Evolutionary conservation across 2,888 invertebrate species (phyloP), one percentile per base, ranked within the genome.

Genomic region (Zele albiditarsus): DNA sequence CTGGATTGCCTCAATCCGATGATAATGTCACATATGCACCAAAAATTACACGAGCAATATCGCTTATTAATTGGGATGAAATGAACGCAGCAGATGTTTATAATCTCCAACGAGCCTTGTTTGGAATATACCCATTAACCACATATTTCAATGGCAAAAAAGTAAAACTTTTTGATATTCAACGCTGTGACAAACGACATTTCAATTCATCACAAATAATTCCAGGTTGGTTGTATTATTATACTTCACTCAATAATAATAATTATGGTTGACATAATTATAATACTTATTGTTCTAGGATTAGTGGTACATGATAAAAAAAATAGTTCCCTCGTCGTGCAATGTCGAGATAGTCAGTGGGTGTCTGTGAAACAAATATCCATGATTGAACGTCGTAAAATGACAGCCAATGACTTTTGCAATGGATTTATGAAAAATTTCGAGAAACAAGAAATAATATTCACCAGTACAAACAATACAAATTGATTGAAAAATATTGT

Each of bases 351-450:
- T 84, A 90, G 90, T 70, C 91, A 90, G 80, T 94, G 92, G 90
- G 89, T 97, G 76, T 92, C 92, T 87, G 92, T 95, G 74, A 90
- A 90, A 80, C 91, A 91, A 81, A 80, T 97, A 73, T 91, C 93
- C 84, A 88, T 96, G 75, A 90, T 93, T 80, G 93, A 94, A 12
- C 94, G 92, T 87, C 94, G 92, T 87, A 90, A 92, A 82, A 95
- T 97, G 92, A 92, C 91, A 68, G 95, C 96, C 3, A 84, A 89
- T 82, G 96, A 96, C 86, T 98, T 98, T 90, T 93, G 93, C 89
- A 97, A 97, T 91, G 97, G 97, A 10, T 97, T 94, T 89, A 90
- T 97, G 38, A 93, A 92, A 84, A 94, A 94, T 90, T 83, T 88
- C 62, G 84, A 89, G 82, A 81, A 88, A 78, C 79, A 82, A 49